Base-by-base conservation (phyloP, 1,140 invertebrate species). In the Dreissena polymorpha region DNA sequence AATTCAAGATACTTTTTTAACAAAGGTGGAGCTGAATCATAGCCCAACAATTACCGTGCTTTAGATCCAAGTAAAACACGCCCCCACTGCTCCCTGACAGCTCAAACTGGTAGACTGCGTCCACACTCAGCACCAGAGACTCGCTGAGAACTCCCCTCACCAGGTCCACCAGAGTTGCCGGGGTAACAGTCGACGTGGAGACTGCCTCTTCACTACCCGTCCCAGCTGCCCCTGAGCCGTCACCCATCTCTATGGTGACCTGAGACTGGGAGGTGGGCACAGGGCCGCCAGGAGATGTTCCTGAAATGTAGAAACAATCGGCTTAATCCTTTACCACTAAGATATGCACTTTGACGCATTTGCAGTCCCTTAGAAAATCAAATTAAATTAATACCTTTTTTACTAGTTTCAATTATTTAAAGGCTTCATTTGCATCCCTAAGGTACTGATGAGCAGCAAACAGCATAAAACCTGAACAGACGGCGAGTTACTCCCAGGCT, bases 51-150 rank as follows among this genome's bases (percentile, higher is more conserved):
- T 57, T 70, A 90, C 89, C 89, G 85, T 89, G 80, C 83, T 89
- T 90, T 13, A 91, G 83, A 83, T 92, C 89, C 79, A 92, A 64
- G 77, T 86, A 90, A 67, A 88, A 92, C 6, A 86, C 72, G 1
- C 89, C 87, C 7, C 84, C 86, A 21, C 83, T 83, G 10, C 83
- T 72, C 55, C 88, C 89, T 18, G 80, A 78, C 21, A 91, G 55
- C 21, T 89, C 69, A 83, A 92, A 92, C 83, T 91, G 85, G 63
- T 89, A 91, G 10, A 88, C 72, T 14, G 86, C 87, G 39, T 79
- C 83, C n/a, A 92, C 87, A 67, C 85, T 84, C 57, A 83, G 79
- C n/a, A 92, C 91, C 27, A 91, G 73, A 7, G 60, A 67, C 25
- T 87, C 85, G 29, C 49, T 86, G 13, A 91, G 70, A 18, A 86